phyloP scores from a whole-genome alignment of 2,797 vertebrate species.

The Channallabes apus region DNA sequence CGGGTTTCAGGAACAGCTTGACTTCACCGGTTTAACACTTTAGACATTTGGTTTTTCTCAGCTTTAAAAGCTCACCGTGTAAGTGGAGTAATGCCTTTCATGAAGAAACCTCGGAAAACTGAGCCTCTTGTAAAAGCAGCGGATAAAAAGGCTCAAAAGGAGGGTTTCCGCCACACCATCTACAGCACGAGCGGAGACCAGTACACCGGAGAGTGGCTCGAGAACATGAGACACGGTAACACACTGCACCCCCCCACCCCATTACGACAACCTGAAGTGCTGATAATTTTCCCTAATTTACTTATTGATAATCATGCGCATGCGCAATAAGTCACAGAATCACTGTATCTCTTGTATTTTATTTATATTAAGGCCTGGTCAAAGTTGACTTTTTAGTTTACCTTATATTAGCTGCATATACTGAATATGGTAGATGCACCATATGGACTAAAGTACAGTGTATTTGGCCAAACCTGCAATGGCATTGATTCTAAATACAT shows the following conservation, averaged over 20 bases:
- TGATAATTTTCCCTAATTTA: too few species aligned
- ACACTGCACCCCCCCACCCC: slow-evolving; percentile 18
- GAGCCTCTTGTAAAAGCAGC: background rate
- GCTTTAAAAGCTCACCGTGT: background rate
- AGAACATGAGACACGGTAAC: slow-evolving; percentile 87
- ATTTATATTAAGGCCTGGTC: too few species aligned
- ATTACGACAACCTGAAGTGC: too few species aligned
- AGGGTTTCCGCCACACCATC: slow-evolving; percentile 59
- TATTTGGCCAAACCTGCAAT: too few species aligned
- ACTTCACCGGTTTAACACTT: background rate
- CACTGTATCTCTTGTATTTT: background rate
- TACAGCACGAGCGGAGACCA: slow-evolving; percentile 77
- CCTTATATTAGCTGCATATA: background rate
- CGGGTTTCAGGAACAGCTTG: background rate
- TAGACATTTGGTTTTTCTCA: background rate
- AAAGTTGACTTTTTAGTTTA: background rate
- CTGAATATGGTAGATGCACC: background rate
- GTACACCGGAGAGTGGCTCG: slow-evolving; percentile 88
- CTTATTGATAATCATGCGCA: background rate
- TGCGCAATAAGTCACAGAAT: background rate
- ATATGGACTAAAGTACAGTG: too few species aligned
- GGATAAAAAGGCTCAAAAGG: slow-evolving; percentile 18
- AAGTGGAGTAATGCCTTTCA: background rate
- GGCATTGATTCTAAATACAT: too few species aligned
- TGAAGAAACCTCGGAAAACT: background rate